Percentiles rank a stretch among this genome's conserved stretches.
These are phyloP conservation scores for Amphilophus citrinellus DNA, from an alignment of 2,113 vertebrate genomes.

Conservation along the genomic window DNA sequence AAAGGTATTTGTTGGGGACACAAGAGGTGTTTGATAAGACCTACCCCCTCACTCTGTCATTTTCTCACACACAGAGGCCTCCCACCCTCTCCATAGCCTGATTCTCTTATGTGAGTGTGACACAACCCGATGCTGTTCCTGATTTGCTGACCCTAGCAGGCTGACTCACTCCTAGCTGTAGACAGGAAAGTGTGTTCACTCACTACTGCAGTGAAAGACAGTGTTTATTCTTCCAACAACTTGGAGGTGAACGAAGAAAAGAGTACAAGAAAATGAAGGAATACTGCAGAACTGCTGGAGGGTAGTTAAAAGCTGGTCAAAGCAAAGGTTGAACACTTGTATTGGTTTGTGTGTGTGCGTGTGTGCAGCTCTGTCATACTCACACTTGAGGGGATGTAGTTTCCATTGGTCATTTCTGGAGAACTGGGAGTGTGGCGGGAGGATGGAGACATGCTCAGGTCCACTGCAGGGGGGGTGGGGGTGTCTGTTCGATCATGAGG, in stretches of 20 bases:
- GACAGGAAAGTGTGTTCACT: conserved; percentile 13
- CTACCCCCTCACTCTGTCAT: not conserved
- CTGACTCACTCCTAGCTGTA: conserved; percentile 29
- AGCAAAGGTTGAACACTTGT: not conserved
- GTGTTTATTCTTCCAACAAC: conserved; percentile 14
- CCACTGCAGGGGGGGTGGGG: conserved; percentile 87
- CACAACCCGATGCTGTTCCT: conserved; percentile 50
- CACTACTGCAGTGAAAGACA: not conserved
- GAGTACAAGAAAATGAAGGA: not conserved
- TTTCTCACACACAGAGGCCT: conserved; percentile 10
- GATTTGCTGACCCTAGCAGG: conserved; percentile 54
- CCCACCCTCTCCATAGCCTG: conserved; percentile 41
- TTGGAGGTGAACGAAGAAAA: not conserved
- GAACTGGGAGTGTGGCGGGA: conserved; percentile 86
- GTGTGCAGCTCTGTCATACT: conserved; percentile 62
- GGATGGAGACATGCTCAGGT: conserved; percentile 92
- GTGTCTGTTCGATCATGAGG: conserved; percentile 84
- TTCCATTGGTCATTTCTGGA: conserved; percentile 85
- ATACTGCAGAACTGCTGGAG: not conserved
- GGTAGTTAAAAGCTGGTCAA: too few species aligned
- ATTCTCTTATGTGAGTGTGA: conserved; percentile 44
- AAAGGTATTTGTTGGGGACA: conserved; percentile 71
- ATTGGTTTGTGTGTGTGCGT: not conserved
- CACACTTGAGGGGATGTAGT: conserved; percentile 83
- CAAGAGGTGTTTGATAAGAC: conserved; percentile 73